Percentiles rank a stretch among this genome's conserved stretches.
Conservation (phyloP, 2,113 vertebrate genomes). For the Dinomys branickii region DNA sequence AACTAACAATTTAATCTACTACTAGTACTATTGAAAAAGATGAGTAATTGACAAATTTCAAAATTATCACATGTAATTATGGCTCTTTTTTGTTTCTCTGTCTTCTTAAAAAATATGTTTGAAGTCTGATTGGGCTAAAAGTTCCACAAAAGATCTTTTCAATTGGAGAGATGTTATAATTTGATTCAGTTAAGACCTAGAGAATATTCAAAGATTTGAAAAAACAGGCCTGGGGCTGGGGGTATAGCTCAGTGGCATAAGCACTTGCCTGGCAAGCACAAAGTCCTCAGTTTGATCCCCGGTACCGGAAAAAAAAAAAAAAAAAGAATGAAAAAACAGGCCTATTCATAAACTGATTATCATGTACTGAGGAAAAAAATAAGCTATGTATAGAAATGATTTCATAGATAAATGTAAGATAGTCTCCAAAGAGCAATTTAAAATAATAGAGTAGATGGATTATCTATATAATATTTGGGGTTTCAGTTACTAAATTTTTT, state of each 20-base stretch:
- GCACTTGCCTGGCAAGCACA: no score
- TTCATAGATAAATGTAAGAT: not conserved
- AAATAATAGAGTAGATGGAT: slow-evolving; percentile 6
- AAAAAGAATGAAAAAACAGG: slow-evolving; percentile 36
- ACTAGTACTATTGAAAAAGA: not conserved
- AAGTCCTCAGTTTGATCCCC: no score
- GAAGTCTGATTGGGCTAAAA: not conserved
- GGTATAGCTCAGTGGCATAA: no score
- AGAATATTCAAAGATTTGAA: slow-evolving; percentile 48
- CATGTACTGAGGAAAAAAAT: slow-evolving; percentile 22
- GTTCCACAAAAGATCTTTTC: not conserved
- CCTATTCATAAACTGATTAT: not conserved
- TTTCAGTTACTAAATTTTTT: slow-evolving; percentile 43
- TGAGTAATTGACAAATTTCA: not conserved
- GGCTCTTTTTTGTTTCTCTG: not conserved
- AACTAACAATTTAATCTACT: not conserved
- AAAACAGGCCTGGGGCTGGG: not conserved
- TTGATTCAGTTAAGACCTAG: slow-evolving; percentile 21
- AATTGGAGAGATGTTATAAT: slow-evolving; percentile 35
- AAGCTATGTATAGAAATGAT: slow-evolving; percentile 30
- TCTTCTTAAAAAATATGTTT: not conserved
- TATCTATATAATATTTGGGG: not conserved
- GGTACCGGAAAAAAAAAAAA: slow-evolving; percentile 62
- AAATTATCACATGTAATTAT: not conserved
- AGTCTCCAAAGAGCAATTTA: not conserved